These are phyloP conservation scores for Excalfactoria chinensis DNA, from an alignment of 2,113 vertebrate species.

Conservation along the genomic window DNA sequence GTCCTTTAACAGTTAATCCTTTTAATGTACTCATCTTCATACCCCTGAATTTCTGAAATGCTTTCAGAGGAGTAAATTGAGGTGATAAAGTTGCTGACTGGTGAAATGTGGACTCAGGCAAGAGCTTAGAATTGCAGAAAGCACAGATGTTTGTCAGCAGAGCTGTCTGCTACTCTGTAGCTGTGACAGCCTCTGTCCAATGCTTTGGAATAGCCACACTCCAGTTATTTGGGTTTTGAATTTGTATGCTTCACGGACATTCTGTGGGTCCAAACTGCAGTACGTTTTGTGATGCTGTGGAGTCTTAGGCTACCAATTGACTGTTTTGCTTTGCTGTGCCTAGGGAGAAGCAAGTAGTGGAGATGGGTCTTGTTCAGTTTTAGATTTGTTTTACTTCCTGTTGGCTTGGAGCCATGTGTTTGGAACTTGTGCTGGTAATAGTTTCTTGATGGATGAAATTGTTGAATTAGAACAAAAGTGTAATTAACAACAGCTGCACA, in stretches of 20 bases:
- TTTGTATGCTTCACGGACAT: not conserved
- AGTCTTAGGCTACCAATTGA: not conserved
- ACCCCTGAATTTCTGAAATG: not conserved
- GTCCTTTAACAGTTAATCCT: not conserved
- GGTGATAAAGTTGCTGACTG: not conserved
- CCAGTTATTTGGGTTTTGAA: not conserved
- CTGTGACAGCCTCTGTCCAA: not conserved
- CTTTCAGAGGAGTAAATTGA: not conserved
- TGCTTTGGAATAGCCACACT: not conserved
- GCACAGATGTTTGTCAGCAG: no score
- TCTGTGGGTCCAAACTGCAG: not conserved
- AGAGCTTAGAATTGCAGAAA: not conserved
- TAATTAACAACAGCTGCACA: not conserved
- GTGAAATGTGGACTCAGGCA: not conserved
- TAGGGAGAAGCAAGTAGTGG: not conserved
- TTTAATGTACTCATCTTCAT: not conserved
- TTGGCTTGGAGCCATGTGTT: not conserved
- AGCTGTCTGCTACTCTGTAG: not conserved
- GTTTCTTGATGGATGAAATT: not conserved
- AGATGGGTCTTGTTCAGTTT: not conserved
- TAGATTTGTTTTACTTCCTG: not conserved
- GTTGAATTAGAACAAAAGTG: not conserved
- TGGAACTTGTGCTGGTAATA: not conserved
- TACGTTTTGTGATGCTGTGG: not conserved
- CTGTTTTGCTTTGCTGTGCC: not conserved